Conservation (phyloP, 2,888 invertebrate species). For the Liodrosophila aerea region DNA sequence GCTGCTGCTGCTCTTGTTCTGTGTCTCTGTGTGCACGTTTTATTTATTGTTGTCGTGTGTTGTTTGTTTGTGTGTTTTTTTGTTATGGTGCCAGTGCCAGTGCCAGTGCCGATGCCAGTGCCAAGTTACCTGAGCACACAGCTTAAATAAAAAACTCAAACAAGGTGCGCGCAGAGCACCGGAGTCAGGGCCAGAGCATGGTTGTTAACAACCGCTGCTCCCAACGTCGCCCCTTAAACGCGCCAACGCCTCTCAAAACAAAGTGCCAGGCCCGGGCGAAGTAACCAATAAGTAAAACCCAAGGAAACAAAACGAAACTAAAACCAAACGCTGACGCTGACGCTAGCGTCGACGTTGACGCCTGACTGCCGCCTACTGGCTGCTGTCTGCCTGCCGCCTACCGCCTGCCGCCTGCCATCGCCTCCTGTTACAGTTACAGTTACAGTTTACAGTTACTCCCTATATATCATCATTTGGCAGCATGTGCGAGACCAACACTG, state of each 20-base stretch:
- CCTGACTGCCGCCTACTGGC: neutral
- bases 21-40: slow-evolving; percentile 56
- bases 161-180: slow-evolving; percentile 50
- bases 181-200: slow-evolving; percentile 37
- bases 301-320: slow-evolving; percentile 7
- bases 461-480: slow-evolving; percentile 24
- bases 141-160: slow-evolving; percentile 63
- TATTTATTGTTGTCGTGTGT: slow-evolving; percentile 61
- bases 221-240: slow-evolving; percentile 12
- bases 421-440: slow-evolving; percentile 1
- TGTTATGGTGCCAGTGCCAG: slow-evolving; percentile 52
- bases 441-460: slow-evolving; percentile 18
- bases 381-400: neutral
- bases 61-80: slow-evolving; percentile 46
- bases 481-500: slow-evolving; percentile 30
- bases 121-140: slow-evolving; percentile 49
- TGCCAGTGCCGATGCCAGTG: slow-evolving; percentile 32
- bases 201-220: slow-evolving; percentile 39
- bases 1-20: slow-evolving; percentile 3
- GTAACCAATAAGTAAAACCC: slow-evolving; percentile 48
- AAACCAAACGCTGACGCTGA: neutral
- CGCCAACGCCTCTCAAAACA: slow-evolving; percentile 19
- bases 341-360: neutral
- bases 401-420: neutral
- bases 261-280: slow-evolving; percentile 31